phyloP scores from a whole-genome alignment of 2,888 invertebrate genomes.

The Scaeva pyrastri region DNA sequence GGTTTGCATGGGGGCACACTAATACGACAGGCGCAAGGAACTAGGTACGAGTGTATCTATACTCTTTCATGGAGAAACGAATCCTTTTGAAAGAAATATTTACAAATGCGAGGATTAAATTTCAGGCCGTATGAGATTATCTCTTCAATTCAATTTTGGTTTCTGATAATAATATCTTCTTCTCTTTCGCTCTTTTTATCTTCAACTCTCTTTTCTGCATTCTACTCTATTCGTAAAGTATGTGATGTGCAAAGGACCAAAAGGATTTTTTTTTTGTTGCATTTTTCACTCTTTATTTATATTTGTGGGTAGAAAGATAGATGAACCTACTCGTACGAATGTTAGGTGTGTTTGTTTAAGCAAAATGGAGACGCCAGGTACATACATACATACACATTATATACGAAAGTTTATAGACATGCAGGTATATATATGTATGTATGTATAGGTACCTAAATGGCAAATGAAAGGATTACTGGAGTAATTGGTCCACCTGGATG shows the following conservation, averaged over 20 bases:
- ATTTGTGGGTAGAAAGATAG: slow-evolving; percentile 47
- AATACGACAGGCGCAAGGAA: neutral
- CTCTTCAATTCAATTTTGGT: slow-evolving; percentile 72
- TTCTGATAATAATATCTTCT: slow-evolving; percentile 65
- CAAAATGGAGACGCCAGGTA: slow-evolving; percentile 22
- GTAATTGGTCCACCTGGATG: slow-evolving; percentile 73
- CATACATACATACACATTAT: neutral
- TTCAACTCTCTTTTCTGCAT: neutral
- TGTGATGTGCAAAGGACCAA: slow-evolving; percentile 30
- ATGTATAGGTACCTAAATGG: slow-evolving; percentile 21
- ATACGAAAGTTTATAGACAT: neutral
- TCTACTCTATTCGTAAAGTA: neutral
- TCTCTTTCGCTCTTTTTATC: neutral
- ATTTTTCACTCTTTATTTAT: slow-evolving; percentile 64
- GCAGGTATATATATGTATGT: neutral
- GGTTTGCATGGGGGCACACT: neutral
- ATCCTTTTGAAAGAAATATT: slow-evolving; percentile 61
- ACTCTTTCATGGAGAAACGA: slow-evolving; percentile 26
- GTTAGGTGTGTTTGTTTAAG: slow-evolving; percentile 11
- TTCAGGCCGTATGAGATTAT: slow-evolving; percentile 67
- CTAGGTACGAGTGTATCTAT: neutral
- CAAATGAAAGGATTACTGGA: slow-evolving; percentile 66
- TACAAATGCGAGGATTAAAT: slow-evolving; percentile 73
- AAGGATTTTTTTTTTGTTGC: slow-evolving; percentile 62
- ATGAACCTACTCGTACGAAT: slow-evolving; percentile 3